Percentiles rank a stretch among this genome's conserved stretches.
phyloP scores from a whole-genome alignment of 2,113 vertebrate species.

The Ptyas mucosa region DNA sequence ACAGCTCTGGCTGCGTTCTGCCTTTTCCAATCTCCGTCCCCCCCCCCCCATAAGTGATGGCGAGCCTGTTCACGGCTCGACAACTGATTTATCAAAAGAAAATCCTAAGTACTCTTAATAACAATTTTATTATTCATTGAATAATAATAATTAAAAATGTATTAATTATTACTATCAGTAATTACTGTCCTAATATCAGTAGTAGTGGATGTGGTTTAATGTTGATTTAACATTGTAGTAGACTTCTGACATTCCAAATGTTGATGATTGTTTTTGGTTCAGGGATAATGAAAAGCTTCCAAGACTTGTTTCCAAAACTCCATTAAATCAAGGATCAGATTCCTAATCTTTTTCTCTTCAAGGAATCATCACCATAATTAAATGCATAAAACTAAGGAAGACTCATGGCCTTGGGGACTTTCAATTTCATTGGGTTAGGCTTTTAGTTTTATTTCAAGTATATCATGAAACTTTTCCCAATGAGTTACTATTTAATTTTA shows the following conservation, averaged over 20 bases:
- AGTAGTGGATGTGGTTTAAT: not conserved
- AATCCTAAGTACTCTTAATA: not conserved
- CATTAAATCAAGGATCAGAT: not conserved
- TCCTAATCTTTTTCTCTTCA: not conserved
- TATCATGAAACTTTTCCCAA: not conserved
- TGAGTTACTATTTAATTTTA: not conserved
- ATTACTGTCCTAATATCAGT: not conserved
- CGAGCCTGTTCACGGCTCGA: too few species aligned
- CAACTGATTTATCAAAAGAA: not conserved
- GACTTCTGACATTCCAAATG: not conserved
- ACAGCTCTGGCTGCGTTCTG: too few species aligned
- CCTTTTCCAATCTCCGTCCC: too few species aligned
- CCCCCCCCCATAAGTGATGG: too few species aligned
- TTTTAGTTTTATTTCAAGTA: not conserved
- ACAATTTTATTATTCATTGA: too few species aligned
- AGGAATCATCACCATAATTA: not conserved
- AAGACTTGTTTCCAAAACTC: not conserved
- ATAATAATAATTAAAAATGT: not conserved
- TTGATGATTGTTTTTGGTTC: not conserved
- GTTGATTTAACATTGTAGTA: not conserved
- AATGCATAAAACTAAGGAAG: not conserved
- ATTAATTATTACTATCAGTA: not conserved
- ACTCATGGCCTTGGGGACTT: not conserved
- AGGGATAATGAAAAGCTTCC: not conserved
- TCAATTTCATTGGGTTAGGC: not conserved